phyloP scores from a whole-genome alignment of 2,113 vertebrate species.

The Trematomus loennbergii region DNA sequence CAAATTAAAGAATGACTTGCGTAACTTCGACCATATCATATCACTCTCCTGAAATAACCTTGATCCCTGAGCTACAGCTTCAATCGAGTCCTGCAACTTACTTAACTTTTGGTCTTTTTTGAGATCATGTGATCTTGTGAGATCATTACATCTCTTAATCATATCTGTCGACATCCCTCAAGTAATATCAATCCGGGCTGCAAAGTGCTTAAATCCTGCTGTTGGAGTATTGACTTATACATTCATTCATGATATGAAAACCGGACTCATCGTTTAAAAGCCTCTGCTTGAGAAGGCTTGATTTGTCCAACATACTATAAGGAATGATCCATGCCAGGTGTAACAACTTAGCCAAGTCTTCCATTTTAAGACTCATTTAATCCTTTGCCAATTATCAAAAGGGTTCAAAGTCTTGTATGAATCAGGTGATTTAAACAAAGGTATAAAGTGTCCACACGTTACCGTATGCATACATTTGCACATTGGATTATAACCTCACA shows the following conservation, averaged over 20 bases:
- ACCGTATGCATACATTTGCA: not conserved
- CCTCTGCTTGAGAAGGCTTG: constrained; percentile 6
- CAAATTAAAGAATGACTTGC: constrained; percentile 38
- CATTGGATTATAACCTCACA: constrained; percentile 10
- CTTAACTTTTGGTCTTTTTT: constrained; percentile 6
- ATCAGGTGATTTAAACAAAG: constrained; percentile 26
- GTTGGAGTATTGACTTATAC: not conserved
- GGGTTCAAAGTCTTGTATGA: not conserved
- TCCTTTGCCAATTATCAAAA: constrained; percentile 21
- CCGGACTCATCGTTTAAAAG: not conserved
- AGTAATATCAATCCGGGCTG: constrained; percentile 4
- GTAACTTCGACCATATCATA: constrained; percentile 21
- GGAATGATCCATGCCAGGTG: no score
- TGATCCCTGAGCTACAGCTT: constrained; percentile 2
- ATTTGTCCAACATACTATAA: no score
- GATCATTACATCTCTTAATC: not conserved
- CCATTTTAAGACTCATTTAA: constrained; percentile 35
- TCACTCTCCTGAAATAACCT: constrained; percentile 1
- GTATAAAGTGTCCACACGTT: constrained; percentile 11
- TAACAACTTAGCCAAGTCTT: constrained; percentile 29
- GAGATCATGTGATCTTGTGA: constrained; percentile 3
- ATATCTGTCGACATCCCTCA: constrained; percentile 19
- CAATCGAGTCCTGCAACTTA: not conserved
- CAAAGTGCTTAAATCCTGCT: constrained; percentile 24
- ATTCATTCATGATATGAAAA: constrained; percentile 27